Percentiles rank a stretch among this genome's conserved stretches.
These are phyloP conservation scores for Dromiciops gliroides DNA, from an alignment of 2,113 vertebrate genomes.

Conservation along the genomic window DNA sequence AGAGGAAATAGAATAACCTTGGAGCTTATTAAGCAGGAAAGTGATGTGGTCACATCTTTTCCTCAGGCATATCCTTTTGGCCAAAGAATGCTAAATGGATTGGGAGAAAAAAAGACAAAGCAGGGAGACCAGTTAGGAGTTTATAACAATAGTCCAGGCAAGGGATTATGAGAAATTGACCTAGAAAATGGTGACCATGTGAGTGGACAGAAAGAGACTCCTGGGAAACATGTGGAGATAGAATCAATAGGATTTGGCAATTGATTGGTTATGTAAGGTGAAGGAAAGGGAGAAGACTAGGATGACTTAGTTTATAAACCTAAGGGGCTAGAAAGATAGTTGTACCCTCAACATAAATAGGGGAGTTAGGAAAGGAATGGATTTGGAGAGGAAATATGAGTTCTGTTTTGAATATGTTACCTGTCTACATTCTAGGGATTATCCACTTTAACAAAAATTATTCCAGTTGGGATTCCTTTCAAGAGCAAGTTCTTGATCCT, in stretches of 20 bases:
- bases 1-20: no score
- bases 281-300: background rate
- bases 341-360: background rate
- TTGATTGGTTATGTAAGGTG: background rate
- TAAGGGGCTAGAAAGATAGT: background rate
- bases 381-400: background rate
- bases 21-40: no score
- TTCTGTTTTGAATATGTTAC: background rate
- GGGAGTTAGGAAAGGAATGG: background rate
- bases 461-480: background rate
- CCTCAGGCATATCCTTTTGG: no score
- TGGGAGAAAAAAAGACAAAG: no score
- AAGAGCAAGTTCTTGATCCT: background rate
- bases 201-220: no score
- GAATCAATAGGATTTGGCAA: background rate
- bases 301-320: background rate
- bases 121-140: no score
- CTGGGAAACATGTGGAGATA: background rate
- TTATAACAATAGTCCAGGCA: no score
- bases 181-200: no score
- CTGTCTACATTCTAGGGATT: constrained; percentile 6
- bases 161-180: no score
- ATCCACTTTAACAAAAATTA: constrained; percentile 41
- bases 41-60: no score
- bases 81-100: no score